These are phyloP conservation scores for Bombus confusus DNA, from an alignment of 1,140 invertebrate genomes.

Conservation along the genomic window DNA sequence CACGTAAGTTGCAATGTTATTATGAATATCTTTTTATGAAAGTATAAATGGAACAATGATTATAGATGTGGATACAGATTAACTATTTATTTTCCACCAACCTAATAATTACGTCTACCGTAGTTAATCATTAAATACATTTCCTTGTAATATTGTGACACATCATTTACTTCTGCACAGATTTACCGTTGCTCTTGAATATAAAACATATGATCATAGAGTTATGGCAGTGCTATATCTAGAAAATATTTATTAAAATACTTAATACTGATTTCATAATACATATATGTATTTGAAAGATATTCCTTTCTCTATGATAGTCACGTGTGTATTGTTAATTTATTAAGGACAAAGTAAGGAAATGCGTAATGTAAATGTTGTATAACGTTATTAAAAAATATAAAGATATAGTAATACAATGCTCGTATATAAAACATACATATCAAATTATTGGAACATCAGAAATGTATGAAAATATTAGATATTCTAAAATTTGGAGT, in stretches of 20 bases:
- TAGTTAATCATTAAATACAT: conserved; percentile 13
- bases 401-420: not conserved
- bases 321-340: not conserved
- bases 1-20: too few relatives aligned
- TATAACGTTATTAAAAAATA: not conserved
- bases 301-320: not conserved
- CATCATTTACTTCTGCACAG: not conserved
- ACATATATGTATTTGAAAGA: not conserved
- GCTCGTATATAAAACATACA: not conserved
- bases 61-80: not conserved
- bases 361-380: not conserved
- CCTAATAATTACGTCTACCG: not conserved
- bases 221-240: not conserved
- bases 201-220: not conserved
- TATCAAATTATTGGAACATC: not conserved
- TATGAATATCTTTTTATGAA: too few relatives aligned
- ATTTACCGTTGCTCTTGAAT: not conserved
- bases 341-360: not conserved
- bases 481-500: too few relatives aligned
- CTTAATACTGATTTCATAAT: not conserved
- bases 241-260: too few relatives aligned
- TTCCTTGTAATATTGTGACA: not conserved
- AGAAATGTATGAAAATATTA: too few relatives aligned
- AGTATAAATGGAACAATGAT: not conserved
- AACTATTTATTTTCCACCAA: not conserved